Percentiles rank a stretch among this genome's conserved stretches.
phyloP scores from a whole-genome alignment of 2,888 invertebrate species.

The Cephus sareptanus region DNA sequence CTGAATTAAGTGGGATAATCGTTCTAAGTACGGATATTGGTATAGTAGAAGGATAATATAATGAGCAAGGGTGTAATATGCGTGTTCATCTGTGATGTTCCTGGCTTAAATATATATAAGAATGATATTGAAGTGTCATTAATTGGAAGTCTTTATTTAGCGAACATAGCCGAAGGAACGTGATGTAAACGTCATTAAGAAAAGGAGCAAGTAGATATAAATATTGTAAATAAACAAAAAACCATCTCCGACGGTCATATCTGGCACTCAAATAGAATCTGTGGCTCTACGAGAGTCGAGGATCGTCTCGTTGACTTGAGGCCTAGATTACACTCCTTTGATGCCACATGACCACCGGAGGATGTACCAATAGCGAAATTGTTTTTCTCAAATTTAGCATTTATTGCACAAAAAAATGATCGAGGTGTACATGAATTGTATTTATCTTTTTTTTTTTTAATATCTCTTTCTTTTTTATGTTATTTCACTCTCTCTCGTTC shows the following conservation, averaged over 20 bases:
- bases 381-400: constrained; percentile 45
- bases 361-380: constrained; percentile 49
- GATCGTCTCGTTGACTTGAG: background rate
- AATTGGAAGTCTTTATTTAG: constrained; percentile 8
- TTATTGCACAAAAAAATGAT: constrained; percentile 56
- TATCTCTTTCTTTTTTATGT: constrained; percentile 34
- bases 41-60: constrained; percentile 7
- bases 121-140: constrained; percentile 14
- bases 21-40: background rate
- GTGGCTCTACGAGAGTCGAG: constrained; percentile 7
- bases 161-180: constrained; percentile 4
- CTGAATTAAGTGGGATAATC: background rate
- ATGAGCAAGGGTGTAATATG: constrained; percentile 15
- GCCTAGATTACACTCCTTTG: constrained; percentile 6
- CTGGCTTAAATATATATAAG: constrained; percentile 15
- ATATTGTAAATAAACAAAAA: constrained; percentile 57
- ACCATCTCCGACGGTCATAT: constrained; percentile 56
- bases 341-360: constrained; percentile 59
- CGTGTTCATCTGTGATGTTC: constrained; percentile 7
- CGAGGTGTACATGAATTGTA: constrained; percentile 47
- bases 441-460: constrained; percentile 11
- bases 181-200: constrained; percentile 11
- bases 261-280: constrained; percentile 51
- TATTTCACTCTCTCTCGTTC: constrained; percentile 21
- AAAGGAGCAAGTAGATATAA: constrained; percentile 42